Evolutionary conservation across 1,140 invertebrate species (phyloP).

Genomic region (Notospermus geniculatus): DNA sequence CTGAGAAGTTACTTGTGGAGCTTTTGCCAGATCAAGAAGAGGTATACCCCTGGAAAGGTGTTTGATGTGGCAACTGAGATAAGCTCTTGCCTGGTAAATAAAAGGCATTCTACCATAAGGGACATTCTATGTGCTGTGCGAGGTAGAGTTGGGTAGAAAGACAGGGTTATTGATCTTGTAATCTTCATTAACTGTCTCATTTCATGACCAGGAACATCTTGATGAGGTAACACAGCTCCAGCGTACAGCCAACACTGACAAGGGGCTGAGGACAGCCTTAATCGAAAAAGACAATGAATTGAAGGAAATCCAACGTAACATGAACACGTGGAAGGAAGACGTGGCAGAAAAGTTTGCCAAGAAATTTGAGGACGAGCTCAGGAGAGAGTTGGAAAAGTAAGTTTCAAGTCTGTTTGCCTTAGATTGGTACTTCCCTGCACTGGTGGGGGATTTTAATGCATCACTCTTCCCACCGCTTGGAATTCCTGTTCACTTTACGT

Average conservation of each 20-base stretch:
- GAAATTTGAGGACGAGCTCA: constrained; percentile 20
- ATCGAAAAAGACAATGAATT: constrained; percentile 34
- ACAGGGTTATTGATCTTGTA: too few species aligned
- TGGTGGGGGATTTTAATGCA: not conserved
- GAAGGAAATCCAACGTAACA: constrained; percentile 26
- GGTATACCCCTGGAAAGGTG: too few species aligned
- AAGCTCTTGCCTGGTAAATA: too few species aligned
- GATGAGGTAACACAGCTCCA: constrained; percentile 28
- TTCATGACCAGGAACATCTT: constrained; percentile 40
- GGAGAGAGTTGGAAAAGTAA: constrained; percentile 34
- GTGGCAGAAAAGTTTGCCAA: constrained; percentile 23
- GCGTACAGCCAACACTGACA: constrained; percentile 18
- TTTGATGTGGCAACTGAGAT: too few species aligned
- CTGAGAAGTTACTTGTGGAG: too few species aligned
- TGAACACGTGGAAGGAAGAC: constrained; percentile 25
- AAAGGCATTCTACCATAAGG: too few species aligned
- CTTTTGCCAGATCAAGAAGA: too few species aligned
- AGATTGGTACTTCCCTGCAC: not conserved
- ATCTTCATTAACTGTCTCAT: too few species aligned
- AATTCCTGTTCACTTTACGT: too few species aligned
- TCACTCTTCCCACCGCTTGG: constrained; percentile 6
- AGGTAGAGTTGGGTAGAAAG: too few species aligned
- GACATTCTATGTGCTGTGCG: too few species aligned
- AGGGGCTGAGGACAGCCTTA: constrained; percentile 23
- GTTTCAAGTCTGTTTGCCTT: not conserved